Evolutionary conservation across 2,888 invertebrate genomes (phyloP).

Genomic region (Acleris holmiana): DNA sequence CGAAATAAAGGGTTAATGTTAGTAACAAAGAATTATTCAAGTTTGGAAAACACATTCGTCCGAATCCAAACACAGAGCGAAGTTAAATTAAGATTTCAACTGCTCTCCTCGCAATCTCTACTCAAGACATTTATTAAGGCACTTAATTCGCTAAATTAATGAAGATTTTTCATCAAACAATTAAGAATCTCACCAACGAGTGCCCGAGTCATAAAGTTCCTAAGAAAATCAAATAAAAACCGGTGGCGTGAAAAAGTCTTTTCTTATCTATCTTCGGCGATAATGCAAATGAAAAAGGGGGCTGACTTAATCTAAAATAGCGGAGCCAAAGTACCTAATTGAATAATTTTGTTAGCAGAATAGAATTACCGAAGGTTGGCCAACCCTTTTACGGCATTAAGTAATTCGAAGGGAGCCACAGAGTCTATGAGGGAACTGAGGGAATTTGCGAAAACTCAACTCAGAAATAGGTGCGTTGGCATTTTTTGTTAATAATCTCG

Average conservation of each 20-base stretch:
- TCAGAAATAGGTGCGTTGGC: slow-evolving; percentile 7
- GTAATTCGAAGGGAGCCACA: slow-evolving; percentile 48
- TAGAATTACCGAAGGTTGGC: slow-evolving; percentile 54
- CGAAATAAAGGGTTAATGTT: too few species aligned
- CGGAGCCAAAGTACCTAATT: slow-evolving; percentile 66
- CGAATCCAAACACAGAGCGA: too few species aligned
- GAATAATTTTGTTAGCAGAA: slow-evolving; percentile 72
- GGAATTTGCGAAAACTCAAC: slow-evolving; percentile 20
- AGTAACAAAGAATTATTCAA: too few species aligned
- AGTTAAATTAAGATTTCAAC: too few species aligned
- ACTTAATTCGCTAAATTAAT: slow-evolving; percentile 1
- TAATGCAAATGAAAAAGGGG: slow-evolving; percentile 67
- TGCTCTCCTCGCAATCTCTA: neutral
- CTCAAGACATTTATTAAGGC: neutral
- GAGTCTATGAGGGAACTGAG: slow-evolving; percentile 15
- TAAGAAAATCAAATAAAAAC: slow-evolving; percentile 26
- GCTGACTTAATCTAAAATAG: slow-evolving; percentile 61
- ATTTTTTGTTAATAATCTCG: slow-evolving; percentile 31
- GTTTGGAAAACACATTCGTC: too few species aligned
- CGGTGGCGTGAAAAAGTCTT: slow-evolving; percentile 26
- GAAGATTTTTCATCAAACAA: slow-evolving; percentile 4
- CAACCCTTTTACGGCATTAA: slow-evolving; percentile 60
- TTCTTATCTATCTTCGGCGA: slow-evolving; percentile 40
- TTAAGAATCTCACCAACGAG: slow-evolving; percentile 11
- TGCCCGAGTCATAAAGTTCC: slow-evolving; percentile 5